Base-by-base conservation (phyloP, 2,113 vertebrate species). In the Pogonocichla stellata region DNA sequence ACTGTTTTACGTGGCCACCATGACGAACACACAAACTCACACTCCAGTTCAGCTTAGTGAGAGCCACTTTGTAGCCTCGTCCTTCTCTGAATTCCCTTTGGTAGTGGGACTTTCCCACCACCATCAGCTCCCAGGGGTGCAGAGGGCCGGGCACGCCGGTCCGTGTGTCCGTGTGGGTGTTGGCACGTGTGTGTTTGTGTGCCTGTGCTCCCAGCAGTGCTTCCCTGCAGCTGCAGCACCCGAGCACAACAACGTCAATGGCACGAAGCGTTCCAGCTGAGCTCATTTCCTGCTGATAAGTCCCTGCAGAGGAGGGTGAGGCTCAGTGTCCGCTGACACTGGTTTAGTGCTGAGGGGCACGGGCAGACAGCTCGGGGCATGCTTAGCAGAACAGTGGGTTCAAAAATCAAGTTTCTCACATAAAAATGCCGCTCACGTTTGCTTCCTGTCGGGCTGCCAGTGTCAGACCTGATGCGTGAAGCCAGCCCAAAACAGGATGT, bases 401-500 rank as follows among this genome's bases (percentile, higher is more conserved):
- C 51, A 38, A 26, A 61, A 88, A 54, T 24, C 0, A 2, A 65
- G 36, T 38, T 91, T 95, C 95, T 80, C 69, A 5, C 33, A 95
- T 73, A 80, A 91, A 10, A 67, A 83, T 5, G 2, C 51, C 58
- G 79, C 72, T 95, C 95, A 75, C 29, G 6, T 86, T 96, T 3
- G 4, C 92, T 98, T 98, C 97, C 97, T 97, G 90, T 80, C 11
- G 65, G 64, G 66, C 74, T 94, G 87, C 66, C 64, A 5, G 79
- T 93, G 84, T 80, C 20, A 33, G 90, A 96, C 87, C 66, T 42
- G 51, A 19, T 81, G 73, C 43, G 16, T 48, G 69, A 91, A 86
- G 69, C 72, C 70, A 84, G n/a, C 53, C 78, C 96, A 96, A 97
- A 98, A 98, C 97, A 98, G 98, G 98, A 98, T 98, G 97, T 94